A percentile compares a stretch with the other conserved stretches of the same genome.
Evolutionary conservation across 2,113 vertebrate genomes (phyloP).

Genomic region (Elachura formosa): DNA sequence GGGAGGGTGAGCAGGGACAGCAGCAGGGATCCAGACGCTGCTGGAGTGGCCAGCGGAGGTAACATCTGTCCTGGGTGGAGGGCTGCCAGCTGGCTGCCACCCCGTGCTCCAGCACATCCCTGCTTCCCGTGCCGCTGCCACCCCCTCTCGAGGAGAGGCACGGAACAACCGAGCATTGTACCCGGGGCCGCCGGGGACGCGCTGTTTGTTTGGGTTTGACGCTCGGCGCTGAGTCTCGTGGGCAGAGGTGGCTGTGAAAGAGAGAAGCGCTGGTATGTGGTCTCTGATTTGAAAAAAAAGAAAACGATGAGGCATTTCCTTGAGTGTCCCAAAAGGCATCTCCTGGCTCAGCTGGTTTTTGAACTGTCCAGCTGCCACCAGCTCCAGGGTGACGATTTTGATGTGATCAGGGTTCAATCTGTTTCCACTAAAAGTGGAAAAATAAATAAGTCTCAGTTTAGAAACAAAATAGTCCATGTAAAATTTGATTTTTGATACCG

Average conservation of each 20-base stretch:
- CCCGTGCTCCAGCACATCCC: not conserved
- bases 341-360: not conserved
- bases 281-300: not conserved
- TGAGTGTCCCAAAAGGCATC: not conserved
- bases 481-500: not conserved
- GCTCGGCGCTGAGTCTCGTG: not conserved
- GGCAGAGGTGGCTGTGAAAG: not conserved
- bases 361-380: not conserved
- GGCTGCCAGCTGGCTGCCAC: not conserved
- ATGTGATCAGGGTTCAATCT: not conserved
- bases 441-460: conserved; percentile 3
- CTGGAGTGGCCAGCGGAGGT: not conserved
- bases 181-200: not conserved
- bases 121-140: not conserved
- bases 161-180: not conserved
- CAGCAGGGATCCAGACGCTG: not conserved
- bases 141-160: not conserved
- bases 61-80: not conserved
- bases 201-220: conserved; percentile 10
- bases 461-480: not conserved
- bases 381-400: not conserved
- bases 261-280: not conserved
- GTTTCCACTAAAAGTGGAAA: conserved; percentile 16
- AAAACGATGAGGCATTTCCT: not conserved
- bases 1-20: not conserved